A percentile compares a stretch with the other conserved stretches of the same genome.
Evolutionary conservation across 2,113 vertebrate species (phyloP).

Genomic region (Gymnarchus niloticus): DNA sequence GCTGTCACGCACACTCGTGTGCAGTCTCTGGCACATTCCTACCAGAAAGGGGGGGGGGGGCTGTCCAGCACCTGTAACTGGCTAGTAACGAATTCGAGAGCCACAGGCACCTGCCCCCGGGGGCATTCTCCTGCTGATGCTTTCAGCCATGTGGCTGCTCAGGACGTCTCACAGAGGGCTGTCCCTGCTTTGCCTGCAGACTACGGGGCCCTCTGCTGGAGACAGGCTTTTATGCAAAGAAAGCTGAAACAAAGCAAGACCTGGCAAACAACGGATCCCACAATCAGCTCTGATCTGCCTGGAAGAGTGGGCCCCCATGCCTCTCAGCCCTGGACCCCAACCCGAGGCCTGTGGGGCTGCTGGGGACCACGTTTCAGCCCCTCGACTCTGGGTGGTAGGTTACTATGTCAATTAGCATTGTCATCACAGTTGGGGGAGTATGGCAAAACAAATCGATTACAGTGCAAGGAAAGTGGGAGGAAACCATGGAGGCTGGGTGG

Average conservation of each 20-base stretch:
- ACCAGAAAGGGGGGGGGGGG: too few relatives aligned
- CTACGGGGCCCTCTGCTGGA: neutral
- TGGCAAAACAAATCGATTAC: constrained; percentile 43
- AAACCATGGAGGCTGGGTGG: neutral
- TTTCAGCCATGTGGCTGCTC: neutral
- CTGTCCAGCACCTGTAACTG: neutral
- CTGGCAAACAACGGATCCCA: neutral
- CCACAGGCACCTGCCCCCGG: too few relatives aligned
- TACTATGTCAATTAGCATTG: constrained; percentile 29
- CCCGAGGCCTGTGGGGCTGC: neutral
- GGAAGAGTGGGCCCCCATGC: neutral
- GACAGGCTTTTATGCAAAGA: neutral
- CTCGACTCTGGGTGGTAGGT: constrained; percentile 9
- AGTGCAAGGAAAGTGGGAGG: neutral
- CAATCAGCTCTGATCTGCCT: neutral
- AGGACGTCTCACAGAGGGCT: neutral
- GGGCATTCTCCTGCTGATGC: neutral
- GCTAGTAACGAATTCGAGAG: too few relatives aligned
- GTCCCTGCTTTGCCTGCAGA: neutral
- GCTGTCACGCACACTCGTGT: neutral
- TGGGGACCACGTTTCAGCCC: neutral
- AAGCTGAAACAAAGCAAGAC: neutral
- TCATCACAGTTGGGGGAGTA: constrained; percentile 10
- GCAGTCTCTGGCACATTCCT: neutral
- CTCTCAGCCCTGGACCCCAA: neutral